Evolutionary conservation across 2,113 vertebrate species (phyloP).

Genomic region (Prolemur simus): DNA sequence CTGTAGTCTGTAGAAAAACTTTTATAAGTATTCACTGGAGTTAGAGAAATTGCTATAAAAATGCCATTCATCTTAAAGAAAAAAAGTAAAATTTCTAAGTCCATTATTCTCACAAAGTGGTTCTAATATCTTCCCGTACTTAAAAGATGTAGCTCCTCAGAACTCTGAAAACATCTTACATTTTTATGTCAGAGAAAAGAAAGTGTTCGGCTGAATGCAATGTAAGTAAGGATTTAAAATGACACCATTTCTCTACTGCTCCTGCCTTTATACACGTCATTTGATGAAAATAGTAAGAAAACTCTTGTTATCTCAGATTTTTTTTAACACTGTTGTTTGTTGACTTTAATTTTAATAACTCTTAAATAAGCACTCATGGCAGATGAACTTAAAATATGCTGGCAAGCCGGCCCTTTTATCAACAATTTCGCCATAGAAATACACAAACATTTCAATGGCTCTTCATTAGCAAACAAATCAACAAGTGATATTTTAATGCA

Average conservation of each 20-base stretch:
- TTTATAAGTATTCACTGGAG: not conserved
- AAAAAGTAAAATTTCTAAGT: not conserved
- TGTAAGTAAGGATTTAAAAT: conserved; percentile 29
- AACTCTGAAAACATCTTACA: not conserved
- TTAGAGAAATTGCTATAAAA: conserved; percentile 16
- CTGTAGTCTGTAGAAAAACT: not conserved
- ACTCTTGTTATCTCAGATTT: conserved; percentile 74
- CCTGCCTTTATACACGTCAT: conserved; percentile 76
- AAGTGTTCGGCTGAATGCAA: not conserved
- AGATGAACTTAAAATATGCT: conserved; percentile 83
- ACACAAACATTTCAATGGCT: conserved; percentile 92
- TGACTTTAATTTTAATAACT: conserved; percentile 86
- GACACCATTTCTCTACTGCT: conserved; percentile 56
- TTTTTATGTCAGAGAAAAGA: conserved; percentile 18
- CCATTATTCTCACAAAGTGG: not conserved
- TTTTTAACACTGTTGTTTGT: conserved; percentile 78
- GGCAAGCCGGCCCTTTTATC: conserved; percentile 88
- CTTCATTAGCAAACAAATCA: conserved; percentile 95
- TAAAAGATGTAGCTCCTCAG: not conserved
- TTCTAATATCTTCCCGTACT: not conserved
- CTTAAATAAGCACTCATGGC: conserved; percentile 84
- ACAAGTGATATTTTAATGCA: conserved; percentile 95
- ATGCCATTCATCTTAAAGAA: not conserved
- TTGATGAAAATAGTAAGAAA: conserved; percentile 79
- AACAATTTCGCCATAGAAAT: conserved; percentile 89